Percentiles rank a stretch among this genome's conserved stretches.
Conservation (phyloP, 2,888 invertebrate genomes). For the Criorhina ranunculi region DNA sequence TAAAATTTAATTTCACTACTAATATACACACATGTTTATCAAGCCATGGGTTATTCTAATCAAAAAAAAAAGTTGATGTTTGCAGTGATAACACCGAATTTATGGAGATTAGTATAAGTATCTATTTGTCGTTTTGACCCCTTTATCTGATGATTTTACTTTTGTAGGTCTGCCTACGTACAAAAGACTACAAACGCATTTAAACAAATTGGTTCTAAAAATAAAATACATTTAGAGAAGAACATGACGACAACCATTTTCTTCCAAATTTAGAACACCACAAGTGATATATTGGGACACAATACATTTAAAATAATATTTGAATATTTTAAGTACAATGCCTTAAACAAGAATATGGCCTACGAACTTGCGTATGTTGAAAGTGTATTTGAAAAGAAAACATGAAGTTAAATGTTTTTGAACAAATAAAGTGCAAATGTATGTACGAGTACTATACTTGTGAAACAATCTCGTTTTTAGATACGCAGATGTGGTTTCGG, state of each 20-base stretch:
- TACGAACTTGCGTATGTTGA: not conserved
- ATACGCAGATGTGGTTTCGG: too few species aligned
- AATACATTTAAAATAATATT: not conserved
- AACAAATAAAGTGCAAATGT: too few species aligned
- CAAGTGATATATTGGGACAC: not conserved
- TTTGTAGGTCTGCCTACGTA: not conserved
- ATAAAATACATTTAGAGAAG: too few species aligned
- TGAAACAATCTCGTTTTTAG: too few species aligned
- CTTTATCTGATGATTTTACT: slow-evolving; percentile 28
- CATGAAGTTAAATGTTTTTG: too few species aligned
- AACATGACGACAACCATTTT: too few species aligned
- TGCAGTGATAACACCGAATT: slow-evolving; percentile 23
- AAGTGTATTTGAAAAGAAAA: not conserved
- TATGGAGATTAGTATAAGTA: not conserved
- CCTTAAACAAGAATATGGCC: not conserved
- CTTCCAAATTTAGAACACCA: too few species aligned
- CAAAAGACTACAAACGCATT: too few species aligned
- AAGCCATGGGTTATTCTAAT: slow-evolving; percentile 14
- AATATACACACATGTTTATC: not conserved
- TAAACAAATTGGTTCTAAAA: too few species aligned
- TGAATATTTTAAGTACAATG: not conserved
- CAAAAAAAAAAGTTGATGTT: not conserved
- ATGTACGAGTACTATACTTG: too few species aligned
- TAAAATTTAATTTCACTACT: slow-evolving; percentile 14
- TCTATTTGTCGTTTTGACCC: slow-evolving; percentile 27